These are phyloP conservation scores for Beaufortia kweichowensis DNA, from an alignment of 2,113 vertebrate species.

Conservation along the genomic window DNA sequence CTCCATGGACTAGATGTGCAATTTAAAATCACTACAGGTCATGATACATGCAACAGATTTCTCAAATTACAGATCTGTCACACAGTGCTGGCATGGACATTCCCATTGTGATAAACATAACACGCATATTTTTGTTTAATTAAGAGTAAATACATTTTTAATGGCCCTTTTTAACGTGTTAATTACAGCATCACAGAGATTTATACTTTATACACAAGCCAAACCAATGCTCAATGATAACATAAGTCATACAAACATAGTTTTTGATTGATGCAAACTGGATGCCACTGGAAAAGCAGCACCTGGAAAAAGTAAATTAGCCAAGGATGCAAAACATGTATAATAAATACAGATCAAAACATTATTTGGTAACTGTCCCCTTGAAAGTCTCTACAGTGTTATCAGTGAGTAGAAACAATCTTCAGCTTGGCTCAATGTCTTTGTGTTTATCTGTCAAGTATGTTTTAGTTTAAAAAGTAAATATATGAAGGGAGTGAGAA, in stretches of 20 bases:
- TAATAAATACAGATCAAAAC: too few relatives aligned
- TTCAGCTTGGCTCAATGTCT: background rate
- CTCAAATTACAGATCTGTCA: background rate
- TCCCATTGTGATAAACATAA: background rate
- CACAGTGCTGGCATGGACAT: background rate
- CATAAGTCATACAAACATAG: too few relatives aligned
- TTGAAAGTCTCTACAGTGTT: too few relatives aligned
- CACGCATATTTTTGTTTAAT: background rate
- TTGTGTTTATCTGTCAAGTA: background rate
- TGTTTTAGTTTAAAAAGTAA: slow-evolving; percentile 15
- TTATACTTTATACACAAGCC: too few relatives aligned
- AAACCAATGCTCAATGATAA: too few relatives aligned
- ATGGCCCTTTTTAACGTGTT: too few relatives aligned
- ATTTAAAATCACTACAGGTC: background rate
- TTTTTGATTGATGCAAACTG: too few relatives aligned
- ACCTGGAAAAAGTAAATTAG: background rate
- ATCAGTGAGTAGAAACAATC: background rate
- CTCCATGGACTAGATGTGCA: background rate
- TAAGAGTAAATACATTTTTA: background rate
- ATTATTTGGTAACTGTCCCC: too few relatives aligned
- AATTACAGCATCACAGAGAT: too few relatives aligned
- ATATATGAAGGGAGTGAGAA: slow-evolving; percentile 2
- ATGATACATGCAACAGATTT: background rate
- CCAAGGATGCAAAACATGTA: too few relatives aligned
- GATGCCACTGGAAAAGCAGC: background rate